phyloP scores from a whole-genome alignment of 37 sponge, comb jelly and placozoan species.

The Aphrocallistes beatrix region DNA sequence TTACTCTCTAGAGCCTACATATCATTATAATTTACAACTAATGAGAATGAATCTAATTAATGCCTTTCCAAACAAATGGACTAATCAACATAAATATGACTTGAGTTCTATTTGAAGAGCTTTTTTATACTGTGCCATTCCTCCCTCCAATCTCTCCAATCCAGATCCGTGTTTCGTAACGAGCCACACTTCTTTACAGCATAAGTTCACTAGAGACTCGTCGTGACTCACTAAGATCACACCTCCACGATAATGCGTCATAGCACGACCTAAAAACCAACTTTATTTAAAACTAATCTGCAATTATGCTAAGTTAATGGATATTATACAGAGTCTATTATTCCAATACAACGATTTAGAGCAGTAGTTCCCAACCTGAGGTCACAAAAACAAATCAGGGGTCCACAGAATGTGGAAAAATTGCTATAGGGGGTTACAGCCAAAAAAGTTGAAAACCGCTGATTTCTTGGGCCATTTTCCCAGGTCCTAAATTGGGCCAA shows the following conservation, averaged over 20 bases:
- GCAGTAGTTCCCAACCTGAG: too few relatives aligned
- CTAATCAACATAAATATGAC: slow-evolving; percentile 10
- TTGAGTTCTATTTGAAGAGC: slow-evolving; percentile 46
- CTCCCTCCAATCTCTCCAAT: slow-evolving; percentile 49
- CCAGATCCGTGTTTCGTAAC: slow-evolving; percentile 32
- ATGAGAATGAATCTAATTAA: too few relatives aligned
- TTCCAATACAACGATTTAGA: too few relatives aligned
- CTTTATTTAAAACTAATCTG: too few relatives aligned
- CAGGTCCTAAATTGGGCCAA: background rate
- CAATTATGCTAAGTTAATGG: too few relatives aligned
- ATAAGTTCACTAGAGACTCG: slow-evolving; percentile 55
- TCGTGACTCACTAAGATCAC: slow-evolving; percentile 87
- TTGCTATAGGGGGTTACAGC: too few relatives aligned
- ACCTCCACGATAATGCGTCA: slow-evolving; percentile 40
- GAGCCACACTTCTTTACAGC: slow-evolving; percentile 64
- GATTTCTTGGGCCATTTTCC: background rate
- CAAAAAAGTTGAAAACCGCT: too few relatives aligned
- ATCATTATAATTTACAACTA: too few relatives aligned
- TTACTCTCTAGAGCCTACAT: too few relatives aligned
- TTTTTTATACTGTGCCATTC: slow-evolving; percentile 56
- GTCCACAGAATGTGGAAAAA: too few relatives aligned
- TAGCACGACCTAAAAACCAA: background rate
- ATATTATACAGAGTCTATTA: too few relatives aligned
- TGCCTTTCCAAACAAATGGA: too few relatives aligned
- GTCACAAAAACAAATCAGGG: background rate